Percentiles rank a stretch among this genome's conserved stretches.
These are phyloP conservation scores for Canis aureus DNA, from an alignment of 2,113 vertebrate genomes.

Conservation along the genomic window DNA sequence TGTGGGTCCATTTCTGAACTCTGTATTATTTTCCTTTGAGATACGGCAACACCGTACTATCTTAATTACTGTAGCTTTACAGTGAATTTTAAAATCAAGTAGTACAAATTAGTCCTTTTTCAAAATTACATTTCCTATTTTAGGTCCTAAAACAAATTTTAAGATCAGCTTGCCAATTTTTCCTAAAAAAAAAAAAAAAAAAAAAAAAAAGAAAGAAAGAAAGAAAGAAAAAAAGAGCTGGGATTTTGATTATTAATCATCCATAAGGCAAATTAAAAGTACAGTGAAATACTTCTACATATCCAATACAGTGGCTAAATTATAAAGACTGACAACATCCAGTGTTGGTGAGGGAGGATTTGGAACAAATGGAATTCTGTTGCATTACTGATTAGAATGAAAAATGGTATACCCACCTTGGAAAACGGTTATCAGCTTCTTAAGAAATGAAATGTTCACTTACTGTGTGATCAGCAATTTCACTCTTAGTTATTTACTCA, in stretches of 20 bases:
- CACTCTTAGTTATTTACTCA: not conserved
- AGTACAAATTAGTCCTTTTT: not conserved
- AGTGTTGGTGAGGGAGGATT: not conserved
- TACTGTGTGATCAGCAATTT: not conserved
- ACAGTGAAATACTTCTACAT: not conserved
- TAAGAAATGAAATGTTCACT: not conserved
- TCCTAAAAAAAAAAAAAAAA: not conserved
- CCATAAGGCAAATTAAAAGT: not conserved
- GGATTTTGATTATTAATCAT: conserved; percentile 5
- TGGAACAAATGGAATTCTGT: not conserved
- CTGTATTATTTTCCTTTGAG: not conserved
- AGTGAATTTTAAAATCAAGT: not conserved
- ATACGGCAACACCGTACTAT: not conserved
- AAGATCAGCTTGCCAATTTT: not conserved
- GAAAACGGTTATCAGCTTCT: not conserved
- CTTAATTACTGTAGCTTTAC: not conserved
- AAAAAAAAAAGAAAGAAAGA: not conserved
- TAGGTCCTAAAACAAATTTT: not conserved
- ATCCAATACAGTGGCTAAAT: not conserved
- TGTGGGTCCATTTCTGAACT: not conserved
- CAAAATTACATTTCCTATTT: not conserved
- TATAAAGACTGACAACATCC: not conserved
- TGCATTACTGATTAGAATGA: not conserved
- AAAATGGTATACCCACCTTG: not conserved
- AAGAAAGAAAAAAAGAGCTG: not conserved